Conservation (phyloP, 2,113 vertebrate species). For the Epinephelus moara region DNA sequence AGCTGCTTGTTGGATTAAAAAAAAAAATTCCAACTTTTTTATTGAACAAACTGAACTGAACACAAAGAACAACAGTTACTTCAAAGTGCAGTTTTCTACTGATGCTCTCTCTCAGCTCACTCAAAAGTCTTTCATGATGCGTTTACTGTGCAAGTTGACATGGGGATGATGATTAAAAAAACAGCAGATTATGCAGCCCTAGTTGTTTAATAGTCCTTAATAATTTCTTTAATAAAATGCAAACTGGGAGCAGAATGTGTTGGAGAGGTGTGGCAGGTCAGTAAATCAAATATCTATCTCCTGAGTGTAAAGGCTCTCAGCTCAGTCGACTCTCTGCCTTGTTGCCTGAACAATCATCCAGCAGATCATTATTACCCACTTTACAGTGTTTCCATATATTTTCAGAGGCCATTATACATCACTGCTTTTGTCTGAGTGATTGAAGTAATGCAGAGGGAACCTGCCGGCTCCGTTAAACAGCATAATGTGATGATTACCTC, state of each 20-base stretch:
- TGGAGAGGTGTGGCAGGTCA: constrained; percentile 1
- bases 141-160: too few species aligned
- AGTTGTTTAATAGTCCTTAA: too few species aligned
- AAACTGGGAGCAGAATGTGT: not conserved
- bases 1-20: too few species aligned
- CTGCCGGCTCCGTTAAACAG: constrained; percentile 7
- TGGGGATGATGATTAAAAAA: too few species aligned
- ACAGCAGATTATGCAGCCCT: too few species aligned
- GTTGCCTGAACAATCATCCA: not conserved
- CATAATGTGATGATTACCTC: constrained; percentile 37
- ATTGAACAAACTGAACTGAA: too few species aligned
- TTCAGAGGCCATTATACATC: not conserved
- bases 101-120: too few species aligned
- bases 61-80: too few species aligned
- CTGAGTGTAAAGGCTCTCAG: not conserved
- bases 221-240: not conserved
- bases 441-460: constrained; percentile 10
- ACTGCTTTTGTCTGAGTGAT: not conserved
- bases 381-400: not conserved
- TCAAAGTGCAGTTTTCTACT: too few species aligned
- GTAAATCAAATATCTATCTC: constrained; percentile 13
- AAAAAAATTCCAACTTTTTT: too few species aligned
- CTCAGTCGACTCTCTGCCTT: not conserved
- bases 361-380: not conserved
- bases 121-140: too few species aligned